Conservation (phyloP, 2,797 vertebrate genomes). For the Sebastes kiyomatsui region DNA sequence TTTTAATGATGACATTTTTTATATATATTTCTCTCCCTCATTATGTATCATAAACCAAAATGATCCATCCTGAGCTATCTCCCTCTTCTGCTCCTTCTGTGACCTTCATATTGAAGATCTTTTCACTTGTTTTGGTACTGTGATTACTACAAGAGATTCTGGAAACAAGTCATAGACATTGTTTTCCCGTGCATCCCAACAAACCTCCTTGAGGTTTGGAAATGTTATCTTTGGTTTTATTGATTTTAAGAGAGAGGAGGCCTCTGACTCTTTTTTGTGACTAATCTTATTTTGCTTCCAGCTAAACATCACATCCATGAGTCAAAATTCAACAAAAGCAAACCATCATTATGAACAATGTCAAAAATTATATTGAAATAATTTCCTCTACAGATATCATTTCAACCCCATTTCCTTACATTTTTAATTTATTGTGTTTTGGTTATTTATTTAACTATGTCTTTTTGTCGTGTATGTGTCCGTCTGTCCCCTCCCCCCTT, state of each 20-base stretch:
- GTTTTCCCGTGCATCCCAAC: neutral
- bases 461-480: neutral
- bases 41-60: neutral
- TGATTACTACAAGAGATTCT: neutral
- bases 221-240: neutral
- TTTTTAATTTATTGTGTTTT: constrained; percentile 36
- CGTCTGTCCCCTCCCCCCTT: neutral
- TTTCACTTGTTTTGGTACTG: neutral
- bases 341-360: neutral
- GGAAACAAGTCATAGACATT: neutral
- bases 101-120: constrained; percentile 8
- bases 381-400: neutral
- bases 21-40: neutral
- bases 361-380: neutral
- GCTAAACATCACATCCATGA: neutral
- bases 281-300: neutral
- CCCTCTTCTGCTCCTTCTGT: neutral
- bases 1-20: constrained; percentile 40
- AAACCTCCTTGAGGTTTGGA: neutral
- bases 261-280: neutral
- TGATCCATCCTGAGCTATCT: neutral
- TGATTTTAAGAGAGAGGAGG: neutral
- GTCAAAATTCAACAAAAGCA: neutral
- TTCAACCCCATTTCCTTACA: neutral
- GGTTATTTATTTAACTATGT: constrained; percentile 28